Evolutionary conservation across 2,888 invertebrate species (phyloP).

Genomic region (Trichogramma dendrolimi): DNA sequence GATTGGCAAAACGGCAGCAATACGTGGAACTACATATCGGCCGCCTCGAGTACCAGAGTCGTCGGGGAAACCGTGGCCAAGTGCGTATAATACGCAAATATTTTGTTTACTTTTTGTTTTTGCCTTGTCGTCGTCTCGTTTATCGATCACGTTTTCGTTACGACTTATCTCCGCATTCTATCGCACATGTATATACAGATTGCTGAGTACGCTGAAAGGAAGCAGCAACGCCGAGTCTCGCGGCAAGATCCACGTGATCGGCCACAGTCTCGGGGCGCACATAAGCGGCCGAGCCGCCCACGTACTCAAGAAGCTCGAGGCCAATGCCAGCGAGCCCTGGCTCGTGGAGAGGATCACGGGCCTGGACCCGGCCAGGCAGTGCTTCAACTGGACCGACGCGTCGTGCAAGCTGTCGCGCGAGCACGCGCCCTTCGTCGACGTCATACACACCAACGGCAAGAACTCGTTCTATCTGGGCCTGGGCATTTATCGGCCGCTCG

Average conservation of each 20-base stretch:
- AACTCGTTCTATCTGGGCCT: conserved; percentile 57
- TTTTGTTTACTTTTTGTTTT: no score
- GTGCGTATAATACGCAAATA: no score
- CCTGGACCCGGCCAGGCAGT: conserved; percentile 64
- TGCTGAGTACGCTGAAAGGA: no score
- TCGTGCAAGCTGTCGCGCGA: conserved; percentile 55
- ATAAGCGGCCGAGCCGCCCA: conserved; percentile 58
- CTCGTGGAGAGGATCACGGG: conserved; percentile 51
- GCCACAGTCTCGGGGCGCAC: conserved; percentile 55
- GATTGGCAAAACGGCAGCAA: no score
- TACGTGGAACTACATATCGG: no score
- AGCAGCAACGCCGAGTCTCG: no score
- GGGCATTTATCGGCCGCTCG: conserved; percentile 40
- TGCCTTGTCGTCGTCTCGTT: no score
- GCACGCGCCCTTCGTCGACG: conserved; percentile 62
- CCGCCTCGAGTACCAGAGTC: no score
- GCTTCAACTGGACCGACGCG: conserved; percentile 54
- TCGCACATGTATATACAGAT: no score
- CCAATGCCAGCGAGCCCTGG: conserved; percentile 30
- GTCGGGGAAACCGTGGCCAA: no score
- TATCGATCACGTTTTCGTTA: no score
- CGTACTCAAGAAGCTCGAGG: conserved; percentile 51
- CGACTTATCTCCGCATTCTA: no score
- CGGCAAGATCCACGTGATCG: conserved; percentile 14
- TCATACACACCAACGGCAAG: conserved; percentile 63